These are phyloP conservation scores for Sclerodermus sp. DNA, from an alignment of 2,888 invertebrate species.

Conservation along the genomic window DNA sequence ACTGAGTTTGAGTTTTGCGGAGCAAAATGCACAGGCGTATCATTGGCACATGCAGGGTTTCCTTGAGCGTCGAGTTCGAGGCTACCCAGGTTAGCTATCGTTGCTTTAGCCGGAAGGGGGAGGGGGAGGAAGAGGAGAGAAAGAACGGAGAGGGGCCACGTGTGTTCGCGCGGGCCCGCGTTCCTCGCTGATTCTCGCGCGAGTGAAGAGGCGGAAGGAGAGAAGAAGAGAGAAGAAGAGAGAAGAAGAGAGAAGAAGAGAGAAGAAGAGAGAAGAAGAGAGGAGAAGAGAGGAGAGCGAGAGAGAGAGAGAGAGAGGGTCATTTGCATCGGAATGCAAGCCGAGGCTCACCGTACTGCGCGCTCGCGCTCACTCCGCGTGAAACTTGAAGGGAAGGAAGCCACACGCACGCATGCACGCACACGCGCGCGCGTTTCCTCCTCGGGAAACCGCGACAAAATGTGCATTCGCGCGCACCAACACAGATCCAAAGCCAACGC, in stretches of 20 bases:
- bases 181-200: no score
- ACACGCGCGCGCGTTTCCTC: constrained; percentile 18
- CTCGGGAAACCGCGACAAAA: constrained; percentile 1
- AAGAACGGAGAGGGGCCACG: constrained; percentile 7
- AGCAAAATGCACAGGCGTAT: no score
- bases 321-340: constrained; percentile 50
- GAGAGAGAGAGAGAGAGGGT: constrained; percentile 23
- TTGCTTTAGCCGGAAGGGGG: constrained; percentile 14
- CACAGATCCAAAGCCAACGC: not conserved
- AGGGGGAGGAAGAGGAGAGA: constrained; percentile 5
- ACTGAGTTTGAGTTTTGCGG: no score
- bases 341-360: constrained; percentile 20
- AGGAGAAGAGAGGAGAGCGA: constrained; percentile 2
- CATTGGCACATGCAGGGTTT: not conserved
- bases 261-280: constrained; percentile 9
- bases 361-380: constrained; percentile 7
- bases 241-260: constrained; percentile 4
- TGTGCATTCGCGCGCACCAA: constrained; percentile 1
- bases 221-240: constrained; percentile 2
- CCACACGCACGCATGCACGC: constrained; percentile 16
- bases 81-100: constrained; percentile 17
- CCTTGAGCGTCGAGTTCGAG: constrained; percentile 4
- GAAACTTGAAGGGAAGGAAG: not conserved
- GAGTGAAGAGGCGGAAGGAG: constrained; percentile 6
- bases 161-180: no score